These are phyloP conservation scores for Vanacampus margaritifer DNA, from an alignment of 2,113 vertebrate genomes.

Conservation along the genomic window DNA sequence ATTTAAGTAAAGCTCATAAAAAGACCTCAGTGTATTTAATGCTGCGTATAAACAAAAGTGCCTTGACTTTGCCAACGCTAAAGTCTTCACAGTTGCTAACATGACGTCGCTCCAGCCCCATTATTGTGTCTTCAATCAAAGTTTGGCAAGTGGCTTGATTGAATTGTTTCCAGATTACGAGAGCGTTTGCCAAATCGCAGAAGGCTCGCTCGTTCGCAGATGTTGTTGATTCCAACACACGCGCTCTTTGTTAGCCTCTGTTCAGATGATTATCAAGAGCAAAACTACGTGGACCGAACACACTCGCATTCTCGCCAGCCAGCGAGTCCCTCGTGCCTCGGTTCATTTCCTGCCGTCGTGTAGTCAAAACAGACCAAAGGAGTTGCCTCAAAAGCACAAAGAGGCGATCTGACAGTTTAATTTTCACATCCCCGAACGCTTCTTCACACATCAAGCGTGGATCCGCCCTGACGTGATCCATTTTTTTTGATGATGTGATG, in stretches of 20 bases:
- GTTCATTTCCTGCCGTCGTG: slow-evolving; percentile 1
- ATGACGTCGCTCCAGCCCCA: slow-evolving; percentile 2
- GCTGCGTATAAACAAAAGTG: background rate
- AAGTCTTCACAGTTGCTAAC: slow-evolving; percentile 3
- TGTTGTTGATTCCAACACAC: slow-evolving; percentile 1
- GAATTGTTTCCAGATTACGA: slow-evolving; percentile 9
- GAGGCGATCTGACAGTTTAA: background rate
- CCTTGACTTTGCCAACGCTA: slow-evolving; percentile 2
- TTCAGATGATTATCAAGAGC: slow-evolving; percentile 6
- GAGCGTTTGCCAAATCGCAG: background rate
- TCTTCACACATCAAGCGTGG: background rate
- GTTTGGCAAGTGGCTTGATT: slow-evolving; percentile 4
- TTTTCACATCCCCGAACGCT: background rate
- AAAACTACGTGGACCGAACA: background rate
- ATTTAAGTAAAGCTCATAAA: background rate
- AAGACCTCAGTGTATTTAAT: background rate
- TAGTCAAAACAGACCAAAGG: background rate
- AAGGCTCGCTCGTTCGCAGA: background rate
- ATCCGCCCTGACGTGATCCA: background rate
- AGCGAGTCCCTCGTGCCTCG: background rate
- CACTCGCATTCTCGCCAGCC: background rate
- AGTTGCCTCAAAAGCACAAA: background rate
- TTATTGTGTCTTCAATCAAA: background rate
- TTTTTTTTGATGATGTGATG: background rate
- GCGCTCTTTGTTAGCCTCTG: slow-evolving; percentile 1